Evolutionary conservation across 53 echinoderm and acorn worm genomes (phyloP), one percentile per base, ranked within the genome.

Genomic region (Holothuria leucospilota): DNA sequence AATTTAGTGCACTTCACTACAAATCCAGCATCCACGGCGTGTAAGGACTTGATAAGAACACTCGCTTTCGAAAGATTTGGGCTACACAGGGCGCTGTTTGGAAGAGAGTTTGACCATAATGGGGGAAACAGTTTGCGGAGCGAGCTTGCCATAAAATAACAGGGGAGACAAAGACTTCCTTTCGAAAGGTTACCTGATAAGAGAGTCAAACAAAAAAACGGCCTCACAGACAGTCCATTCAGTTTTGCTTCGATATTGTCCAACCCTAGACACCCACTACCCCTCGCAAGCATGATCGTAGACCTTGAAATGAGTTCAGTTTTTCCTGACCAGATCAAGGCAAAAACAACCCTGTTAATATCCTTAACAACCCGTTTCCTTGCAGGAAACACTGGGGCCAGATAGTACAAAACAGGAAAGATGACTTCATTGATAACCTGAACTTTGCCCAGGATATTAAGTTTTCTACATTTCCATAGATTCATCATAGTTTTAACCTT

Each of bases 71-170:
- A 34, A 34, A 34, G 34, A 21, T 28, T 85, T 34, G 34, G 34
- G 34, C 34, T 34, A 34, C 34, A 34, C 34, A 34, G 3, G 3
- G 34, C 34, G 34, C 34, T 34, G 34, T 34, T 34, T 3, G 34
- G 34, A 34, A 34, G 34, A 34, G 34, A 34, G 3, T 34, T 85
- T 5, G 72, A 60, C 72, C 73, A 85, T 13, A 85, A 18, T 7
- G 11, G 26, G 0, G 74, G 58, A 38, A 39, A 85, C 20, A 26
- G 38, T 5, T 5, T 4, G 21, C 74, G 27, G 20, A 85, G 51
- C 71, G 59, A 72, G 62, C 60, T 11, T 16, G 34, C 86, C 73
- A n/a, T n/a, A n/a, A n/a, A 71, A 14, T 16, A 56, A 85, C 58
- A 62, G 74, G 2, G 61, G 9, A 5, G 51, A 20, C 20, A 85